phyloP scores from a whole-genome alignment of 2,797 vertebrate genomes.

The Sebastes vulpes region DNA sequence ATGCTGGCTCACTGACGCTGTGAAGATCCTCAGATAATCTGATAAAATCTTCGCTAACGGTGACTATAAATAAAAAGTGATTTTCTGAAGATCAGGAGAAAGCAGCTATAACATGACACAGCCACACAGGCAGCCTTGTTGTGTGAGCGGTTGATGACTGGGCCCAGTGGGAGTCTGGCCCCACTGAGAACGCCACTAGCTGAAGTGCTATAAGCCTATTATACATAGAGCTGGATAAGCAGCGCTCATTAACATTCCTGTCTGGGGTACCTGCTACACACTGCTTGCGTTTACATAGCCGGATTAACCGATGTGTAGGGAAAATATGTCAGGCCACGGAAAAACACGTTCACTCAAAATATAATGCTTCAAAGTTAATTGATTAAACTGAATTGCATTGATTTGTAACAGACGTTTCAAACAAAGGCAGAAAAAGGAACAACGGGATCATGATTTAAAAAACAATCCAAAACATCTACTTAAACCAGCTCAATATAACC shows the following conservation, averaged over 20 bases:
- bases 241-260: slow-evolving; percentile 82
- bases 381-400: background rate
- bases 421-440: slow-evolving; percentile 13
- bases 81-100: slow-evolving; percentile 3
- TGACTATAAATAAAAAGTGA: background rate
- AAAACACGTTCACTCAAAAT: slow-evolving; percentile 12
- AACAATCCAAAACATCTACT: slow-evolving; percentile 31
- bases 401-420: slow-evolving; percentile 8
- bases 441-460: slow-evolving; percentile 17
- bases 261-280: slow-evolving; percentile 75
- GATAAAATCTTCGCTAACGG: background rate
- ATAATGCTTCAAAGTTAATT: slow-evolving; percentile 22
- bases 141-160: slow-evolving; percentile 49
- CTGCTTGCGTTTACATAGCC: slow-evolving; percentile 69
- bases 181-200: slow-evolving; percentile 31
- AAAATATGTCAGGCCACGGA: slow-evolving; percentile 29
- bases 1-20: slow-evolving; percentile 7
- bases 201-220: slow-evolving; percentile 78
- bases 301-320: slow-evolving; percentile 54
- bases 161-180: slow-evolving; percentile 56
- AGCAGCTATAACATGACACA: slow-evolving; percentile 33
- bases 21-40: background rate
- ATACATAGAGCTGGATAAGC: slow-evolving; percentile 70
- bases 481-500: slow-evolving; percentile 6
- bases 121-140: slow-evolving; percentile 52